phyloP scores from a whole-genome alignment of 2,888 invertebrate species.

The Drosophila percnosoma region DNA sequence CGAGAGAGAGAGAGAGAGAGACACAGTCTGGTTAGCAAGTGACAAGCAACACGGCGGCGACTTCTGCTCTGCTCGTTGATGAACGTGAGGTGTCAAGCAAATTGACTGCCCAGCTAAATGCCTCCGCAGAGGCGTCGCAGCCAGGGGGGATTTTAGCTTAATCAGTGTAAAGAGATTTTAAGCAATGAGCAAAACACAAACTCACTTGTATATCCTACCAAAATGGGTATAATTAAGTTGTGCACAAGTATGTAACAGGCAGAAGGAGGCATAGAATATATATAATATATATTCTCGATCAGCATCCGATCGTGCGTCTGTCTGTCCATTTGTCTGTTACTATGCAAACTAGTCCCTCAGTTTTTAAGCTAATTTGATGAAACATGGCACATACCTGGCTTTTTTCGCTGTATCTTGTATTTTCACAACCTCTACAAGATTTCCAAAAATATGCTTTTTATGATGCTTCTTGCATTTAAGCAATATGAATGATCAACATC shows the following conservation, averaged over 20 bases:
- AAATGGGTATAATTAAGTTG: neutral
- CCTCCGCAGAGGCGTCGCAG: slow-evolving; percentile 48
- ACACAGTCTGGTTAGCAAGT: slow-evolving; percentile 26
- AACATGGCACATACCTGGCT: no score
- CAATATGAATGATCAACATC: no score
- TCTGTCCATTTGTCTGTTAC: no score
- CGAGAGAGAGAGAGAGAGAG: slow-evolving; percentile 2
- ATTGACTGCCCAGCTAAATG: slow-evolving; percentile 77
- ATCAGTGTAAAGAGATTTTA: neutral
- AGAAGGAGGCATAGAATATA: neutral
- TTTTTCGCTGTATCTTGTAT: no score
- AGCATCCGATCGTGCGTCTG: neutral
- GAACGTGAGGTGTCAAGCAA: slow-evolving; percentile 84
- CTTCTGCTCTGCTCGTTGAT: slow-evolving; percentile 77
- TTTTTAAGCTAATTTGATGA: no score
- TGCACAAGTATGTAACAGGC: neutral
- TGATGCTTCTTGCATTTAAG: no score
- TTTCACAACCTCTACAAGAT: no score
- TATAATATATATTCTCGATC: neutral
- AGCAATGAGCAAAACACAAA: neutral
- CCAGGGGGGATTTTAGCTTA: neutral
- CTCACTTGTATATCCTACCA: neutral
- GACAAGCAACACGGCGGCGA: slow-evolving; percentile 59
- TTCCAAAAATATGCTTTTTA: no score
- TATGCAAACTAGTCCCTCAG: no score